phyloP scores from a whole-genome alignment of 2,797 vertebrate genomes.

The Paramormyrops hopkinsi region DNA sequence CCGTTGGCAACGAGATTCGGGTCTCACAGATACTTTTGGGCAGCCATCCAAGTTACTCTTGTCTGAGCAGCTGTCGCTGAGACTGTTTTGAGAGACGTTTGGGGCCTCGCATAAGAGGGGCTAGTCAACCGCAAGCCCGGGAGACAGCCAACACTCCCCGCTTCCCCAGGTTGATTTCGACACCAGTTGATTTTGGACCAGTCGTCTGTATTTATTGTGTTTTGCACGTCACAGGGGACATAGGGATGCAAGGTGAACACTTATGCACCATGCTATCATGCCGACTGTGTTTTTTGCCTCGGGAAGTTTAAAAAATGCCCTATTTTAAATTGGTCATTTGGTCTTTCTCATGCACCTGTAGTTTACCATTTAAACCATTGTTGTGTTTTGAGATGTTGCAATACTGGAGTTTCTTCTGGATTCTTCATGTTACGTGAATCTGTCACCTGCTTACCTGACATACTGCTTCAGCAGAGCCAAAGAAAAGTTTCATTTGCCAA shows the following conservation, averaged over 20 bases:
- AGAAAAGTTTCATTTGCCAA: background rate
- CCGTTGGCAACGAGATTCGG: background rate
- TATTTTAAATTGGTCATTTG: background rate
- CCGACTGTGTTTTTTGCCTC: background rate
- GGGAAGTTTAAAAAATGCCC: background rate
- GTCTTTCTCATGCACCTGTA: background rate
- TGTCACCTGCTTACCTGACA: background rate
- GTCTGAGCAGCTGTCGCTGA: background rate
- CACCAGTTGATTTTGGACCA: slow-evolving; percentile 24
- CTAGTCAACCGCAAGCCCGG: slow-evolving; percentile 31
- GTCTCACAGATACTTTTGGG: background rate
- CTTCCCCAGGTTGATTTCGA: slow-evolving; percentile 24
- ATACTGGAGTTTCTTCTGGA: background rate
- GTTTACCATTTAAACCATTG: background rate
- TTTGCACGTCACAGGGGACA: slow-evolving; percentile 11
- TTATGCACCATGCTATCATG: background rate
- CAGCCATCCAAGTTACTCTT: background rate
- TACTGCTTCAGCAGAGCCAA: background rate
- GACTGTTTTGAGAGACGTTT: background rate
- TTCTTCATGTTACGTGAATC: background rate
- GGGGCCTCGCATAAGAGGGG: slow-evolving; percentile 11
- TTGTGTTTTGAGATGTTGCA: background rate
- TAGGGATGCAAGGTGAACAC: background rate
- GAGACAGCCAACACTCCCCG: slow-evolving; percentile 13
- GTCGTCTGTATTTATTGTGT: slow-evolving; percentile 27